Evolutionary conservation across 2,797 vertebrate species (phyloP).

Genomic region (Hoplostethus mediterraneus): DNA sequence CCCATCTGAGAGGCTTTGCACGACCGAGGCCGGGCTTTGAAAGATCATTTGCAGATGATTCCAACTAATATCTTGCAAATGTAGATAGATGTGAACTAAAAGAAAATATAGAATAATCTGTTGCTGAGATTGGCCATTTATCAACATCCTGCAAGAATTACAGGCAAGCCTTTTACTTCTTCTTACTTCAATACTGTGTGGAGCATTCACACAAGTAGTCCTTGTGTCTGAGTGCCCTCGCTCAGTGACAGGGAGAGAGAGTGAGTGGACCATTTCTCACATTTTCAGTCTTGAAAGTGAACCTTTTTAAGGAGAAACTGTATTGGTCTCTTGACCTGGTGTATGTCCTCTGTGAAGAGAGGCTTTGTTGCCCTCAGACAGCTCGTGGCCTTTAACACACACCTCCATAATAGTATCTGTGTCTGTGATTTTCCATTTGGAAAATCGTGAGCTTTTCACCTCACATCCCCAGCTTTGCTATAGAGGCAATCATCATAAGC

Average conservation of each 20-base stretch:
- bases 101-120: slow-evolving; percentile 28
- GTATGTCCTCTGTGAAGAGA: slow-evolving; percentile 79
- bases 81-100: slow-evolving; percentile 35
- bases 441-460: slow-evolving; percentile 75
- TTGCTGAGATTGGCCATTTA: slow-evolving; percentile 19
- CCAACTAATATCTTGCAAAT: background rate
- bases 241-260: slow-evolving; percentile 70
- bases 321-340: slow-evolving; percentile 71
- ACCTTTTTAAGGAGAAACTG: slow-evolving; percentile 68
- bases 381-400: slow-evolving; percentile 65
- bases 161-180: slow-evolving; percentile 70
- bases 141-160: slow-evolving; percentile 58
- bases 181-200: slow-evolving; percentile 23
- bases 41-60: background rate
- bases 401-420: slow-evolving; percentile 80
- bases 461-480: slow-evolving; percentile 49
- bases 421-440: slow-evolving; percentile 81
- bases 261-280: slow-evolving; percentile 37
- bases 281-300: slow-evolving; percentile 30
- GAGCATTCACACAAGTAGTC: slow-evolving; percentile 65
- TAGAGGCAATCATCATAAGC: slow-evolving; percentile 58
- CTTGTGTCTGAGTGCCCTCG: slow-evolving; percentile 65
- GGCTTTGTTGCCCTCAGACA: slow-evolving; percentile 78
- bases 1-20: background rate
- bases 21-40: background rate